Evolutionary conservation across 2,113 vertebrate genomes (phyloP).

Genomic region (Oncorhynchus mykiss): DNA sequence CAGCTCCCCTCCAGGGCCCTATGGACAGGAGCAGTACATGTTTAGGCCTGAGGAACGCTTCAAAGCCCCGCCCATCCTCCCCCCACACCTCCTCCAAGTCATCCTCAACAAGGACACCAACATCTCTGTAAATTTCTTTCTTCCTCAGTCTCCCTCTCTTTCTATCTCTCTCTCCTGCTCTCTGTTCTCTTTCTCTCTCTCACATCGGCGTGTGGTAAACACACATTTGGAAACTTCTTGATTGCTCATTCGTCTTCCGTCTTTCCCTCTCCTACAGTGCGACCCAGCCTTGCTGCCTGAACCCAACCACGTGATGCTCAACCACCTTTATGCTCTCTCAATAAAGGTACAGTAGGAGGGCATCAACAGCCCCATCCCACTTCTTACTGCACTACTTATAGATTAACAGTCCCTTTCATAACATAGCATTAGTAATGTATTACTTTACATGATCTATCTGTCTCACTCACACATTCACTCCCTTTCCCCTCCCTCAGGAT

Average conservation of each 20-base stretch:
- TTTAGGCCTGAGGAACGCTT: conserved; percentile 92
- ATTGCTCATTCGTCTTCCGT: neutral
- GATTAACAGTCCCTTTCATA: too few relatives aligned
- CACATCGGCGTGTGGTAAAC: neutral
- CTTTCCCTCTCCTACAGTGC: conserved; percentile 74
- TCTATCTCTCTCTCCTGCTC: neutral
- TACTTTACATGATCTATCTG: conserved; percentile 71
- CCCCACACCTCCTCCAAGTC: conserved; percentile 97
- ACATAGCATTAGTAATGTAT: too few relatives aligned
- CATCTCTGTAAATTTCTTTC: conserved; percentile 83
- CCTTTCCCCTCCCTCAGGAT: conserved; percentile 77
- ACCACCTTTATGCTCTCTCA: conserved; percentile 94
- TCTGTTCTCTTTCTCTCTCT: neutral
- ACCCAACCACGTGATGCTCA: conserved; percentile 98
- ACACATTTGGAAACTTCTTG: neutral
- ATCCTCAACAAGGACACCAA: conserved; percentile 99
- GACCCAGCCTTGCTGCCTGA: conserved; percentile 95
- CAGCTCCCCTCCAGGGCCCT: conserved; percentile 93
- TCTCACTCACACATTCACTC: conserved; percentile 47
- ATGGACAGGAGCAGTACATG: conserved; percentile 88
- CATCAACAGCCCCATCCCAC: neutral
- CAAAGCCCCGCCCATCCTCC: conserved; percentile 94
- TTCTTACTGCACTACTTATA: neutral
- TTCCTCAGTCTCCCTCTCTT: neutral
- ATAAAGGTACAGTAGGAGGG: conserved; percentile 83